phyloP scores from a whole-genome alignment of 1,140 invertebrate species.

The Tyrophagus putrescentiae region DNA sequence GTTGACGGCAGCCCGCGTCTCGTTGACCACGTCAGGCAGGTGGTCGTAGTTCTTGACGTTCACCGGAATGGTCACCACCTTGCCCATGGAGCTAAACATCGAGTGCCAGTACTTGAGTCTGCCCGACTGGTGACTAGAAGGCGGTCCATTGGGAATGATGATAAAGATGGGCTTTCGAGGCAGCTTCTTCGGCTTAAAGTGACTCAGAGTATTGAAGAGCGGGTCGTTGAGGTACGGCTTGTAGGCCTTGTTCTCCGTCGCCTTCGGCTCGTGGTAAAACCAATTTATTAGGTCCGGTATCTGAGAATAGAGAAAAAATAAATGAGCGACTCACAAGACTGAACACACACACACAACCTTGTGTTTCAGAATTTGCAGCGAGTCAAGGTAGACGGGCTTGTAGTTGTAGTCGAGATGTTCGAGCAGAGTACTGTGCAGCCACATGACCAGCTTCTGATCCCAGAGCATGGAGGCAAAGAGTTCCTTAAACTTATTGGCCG shows the following conservation, averaged over 20 bases:
- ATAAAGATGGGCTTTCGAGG: conserved; percentile 44
- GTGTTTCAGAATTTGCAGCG: conserved; percentile 54
- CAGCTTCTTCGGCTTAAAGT: conserved; percentile 20
- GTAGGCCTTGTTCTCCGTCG: conserved; percentile 33
- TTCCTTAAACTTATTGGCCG: conserved; percentile 44
- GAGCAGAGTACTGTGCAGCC: conserved; percentile 58
- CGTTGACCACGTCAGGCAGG: conserved; percentile 23
- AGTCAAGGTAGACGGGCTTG: conserved; percentile 58
- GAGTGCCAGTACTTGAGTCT: conserved; percentile 50
- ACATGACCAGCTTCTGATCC: conserved; percentile 44
- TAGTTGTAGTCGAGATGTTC: conserved; percentile 49
- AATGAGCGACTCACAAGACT: not conserved
- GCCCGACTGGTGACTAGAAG: conserved; percentile 31
- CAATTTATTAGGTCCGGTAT: conserved; percentile 58
- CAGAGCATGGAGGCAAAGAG: conserved; percentile 31
- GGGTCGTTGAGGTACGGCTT: conserved; percentile 34
- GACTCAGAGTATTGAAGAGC: conserved; percentile 22
- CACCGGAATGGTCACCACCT: conserved; percentile 47
- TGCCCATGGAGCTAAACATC: conserved; percentile 49
- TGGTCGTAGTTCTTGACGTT: conserved; percentile 17
- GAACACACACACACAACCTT: conserved; percentile 39
- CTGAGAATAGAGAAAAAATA: conserved; percentile 26
- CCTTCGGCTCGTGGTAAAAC: conserved; percentile 29
- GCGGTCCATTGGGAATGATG: conserved; percentile 46
- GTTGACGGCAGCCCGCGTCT: conserved; percentile 24